Percentiles rank a stretch among this genome's conserved stretches.
Evolutionary conservation across 30 jellyfish, hydroid and myxozoan genomes (phyloP).

Genomic region (Cassiopea andromeda): DNA sequence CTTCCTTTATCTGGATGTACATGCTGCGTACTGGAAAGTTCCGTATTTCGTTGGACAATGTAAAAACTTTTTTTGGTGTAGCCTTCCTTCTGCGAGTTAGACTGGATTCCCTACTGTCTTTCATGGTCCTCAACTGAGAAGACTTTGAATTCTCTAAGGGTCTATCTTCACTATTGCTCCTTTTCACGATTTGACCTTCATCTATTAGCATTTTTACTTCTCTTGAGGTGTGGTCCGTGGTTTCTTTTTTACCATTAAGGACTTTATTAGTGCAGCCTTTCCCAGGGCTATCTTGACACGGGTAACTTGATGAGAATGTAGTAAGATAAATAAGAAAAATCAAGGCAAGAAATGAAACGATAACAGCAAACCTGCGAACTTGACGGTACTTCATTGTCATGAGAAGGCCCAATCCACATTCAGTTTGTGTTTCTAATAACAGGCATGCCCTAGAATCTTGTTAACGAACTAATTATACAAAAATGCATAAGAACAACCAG

Average conservation of each 20-base stretch:
- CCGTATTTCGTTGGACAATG: slow-evolving; percentile 53
- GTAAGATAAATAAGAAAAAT: slow-evolving; percentile 28
- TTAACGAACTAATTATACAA: not conserved
- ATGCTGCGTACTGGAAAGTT: slow-evolving; percentile 55
- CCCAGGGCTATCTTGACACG: slow-evolving; percentile 15
- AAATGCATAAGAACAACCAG: not conserved
- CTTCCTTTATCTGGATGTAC: slow-evolving; percentile 85
- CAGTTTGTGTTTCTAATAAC: not conserved
- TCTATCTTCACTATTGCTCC: slow-evolving; percentile 5
- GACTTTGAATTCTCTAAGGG: not conserved
- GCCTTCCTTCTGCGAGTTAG: not conserved
- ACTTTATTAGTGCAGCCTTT: not conserved
- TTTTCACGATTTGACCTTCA: slow-evolving; percentile 39
- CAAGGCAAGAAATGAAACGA: slow-evolving; percentile 6
- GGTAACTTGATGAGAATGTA: slow-evolving; percentile 20
- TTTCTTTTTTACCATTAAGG: too few species aligned
- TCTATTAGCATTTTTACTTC: slow-evolving; percentile 22
- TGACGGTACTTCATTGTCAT: slow-evolving; percentile 44
- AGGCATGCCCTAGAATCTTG: slow-evolving; percentile 11
- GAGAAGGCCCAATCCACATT: not conserved
- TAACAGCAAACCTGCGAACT: slow-evolving; percentile 10
- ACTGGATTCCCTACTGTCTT: not conserved
- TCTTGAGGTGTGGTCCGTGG: not conserved
- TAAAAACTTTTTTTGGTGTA: slow-evolving; percentile 17
- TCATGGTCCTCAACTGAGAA: not conserved